Evolutionary conservation across 92 coral and sea anemone genomes (phyloP).

Genomic region (Ricordea florida): DNA sequence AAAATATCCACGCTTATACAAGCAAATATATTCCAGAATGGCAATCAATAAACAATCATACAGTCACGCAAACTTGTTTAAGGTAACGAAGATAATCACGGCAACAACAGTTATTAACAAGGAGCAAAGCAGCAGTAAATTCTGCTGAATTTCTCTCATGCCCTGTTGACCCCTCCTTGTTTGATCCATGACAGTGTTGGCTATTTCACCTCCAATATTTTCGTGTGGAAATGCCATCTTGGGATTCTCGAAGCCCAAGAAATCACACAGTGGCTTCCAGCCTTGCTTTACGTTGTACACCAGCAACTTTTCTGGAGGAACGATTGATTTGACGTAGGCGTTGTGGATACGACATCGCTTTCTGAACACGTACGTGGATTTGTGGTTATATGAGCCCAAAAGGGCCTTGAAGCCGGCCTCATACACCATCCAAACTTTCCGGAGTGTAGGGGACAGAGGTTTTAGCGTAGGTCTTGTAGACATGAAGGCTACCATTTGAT

Average conservation of each 20-base stretch:
- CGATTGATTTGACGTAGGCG: conserved; percentile 38
- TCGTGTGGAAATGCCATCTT: conserved; percentile 28
- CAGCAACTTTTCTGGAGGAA: conserved; percentile 49
- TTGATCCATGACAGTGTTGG: too few relatives aligned
- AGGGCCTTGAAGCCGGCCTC: not conserved
- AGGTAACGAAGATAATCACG: too few relatives aligned
- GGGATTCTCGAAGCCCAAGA: conserved; percentile 24
- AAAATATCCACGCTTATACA: not conserved
- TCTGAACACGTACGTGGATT: conserved; percentile 1
- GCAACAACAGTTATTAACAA: too few relatives aligned
- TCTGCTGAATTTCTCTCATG: too few relatives aligned
- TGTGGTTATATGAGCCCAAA: not conserved
- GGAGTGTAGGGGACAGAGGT: conserved; percentile 19
- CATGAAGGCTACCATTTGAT: not conserved
- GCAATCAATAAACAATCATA: too few relatives aligned
- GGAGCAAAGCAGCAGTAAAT: too few relatives aligned
- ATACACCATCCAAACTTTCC: not conserved
- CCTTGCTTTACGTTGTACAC: conserved; percentile 40
- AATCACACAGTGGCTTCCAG: conserved; percentile 55
- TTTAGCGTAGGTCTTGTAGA: too few relatives aligned
- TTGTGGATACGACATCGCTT: conserved; percentile 48
- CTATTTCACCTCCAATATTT: conserved; percentile 26
- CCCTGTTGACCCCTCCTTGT: too few relatives aligned
- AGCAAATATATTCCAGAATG: too few relatives aligned
- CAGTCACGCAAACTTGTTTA: too few relatives aligned